These are phyloP conservation scores for Eonycteris spelaea DNA, from an alignment of 2,113 vertebrate genomes.

Conservation along the genomic window DNA sequence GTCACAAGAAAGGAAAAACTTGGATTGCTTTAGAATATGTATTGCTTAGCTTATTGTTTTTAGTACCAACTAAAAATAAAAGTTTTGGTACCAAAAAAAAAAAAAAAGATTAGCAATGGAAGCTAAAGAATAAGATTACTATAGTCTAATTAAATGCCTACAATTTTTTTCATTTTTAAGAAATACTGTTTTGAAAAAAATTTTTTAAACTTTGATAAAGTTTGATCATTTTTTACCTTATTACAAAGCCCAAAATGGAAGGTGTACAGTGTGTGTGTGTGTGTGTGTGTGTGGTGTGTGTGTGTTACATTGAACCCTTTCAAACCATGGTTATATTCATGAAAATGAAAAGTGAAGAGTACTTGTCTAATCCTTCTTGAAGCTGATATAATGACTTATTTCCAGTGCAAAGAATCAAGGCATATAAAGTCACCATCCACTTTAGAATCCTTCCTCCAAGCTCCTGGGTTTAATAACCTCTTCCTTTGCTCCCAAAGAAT, in stretches of 20 bases:
- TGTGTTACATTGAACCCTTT: background rate
- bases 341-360: background rate
- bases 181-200: background rate
- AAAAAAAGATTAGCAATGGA: background rate
- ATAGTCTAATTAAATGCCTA: background rate
- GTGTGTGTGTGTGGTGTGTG: too few species aligned
- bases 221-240: background rate
- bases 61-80: background rate
- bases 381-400: background rate
- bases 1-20: background rate
- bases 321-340: background rate
- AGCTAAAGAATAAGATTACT: background rate
- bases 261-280: too few species aligned
- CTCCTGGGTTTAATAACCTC: background rate
- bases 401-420: background rate
- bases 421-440: background rate
- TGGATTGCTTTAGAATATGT: background rate
- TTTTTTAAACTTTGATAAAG: background rate
- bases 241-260: background rate
- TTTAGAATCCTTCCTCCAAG: background rate
- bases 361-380: background rate
- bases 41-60: background rate
- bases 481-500: background rate
- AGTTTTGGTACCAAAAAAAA: background rate
- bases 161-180: background rate